phyloP scores from a whole-genome alignment of 1,140 invertebrate species.

The Ericerus pela region DNA sequence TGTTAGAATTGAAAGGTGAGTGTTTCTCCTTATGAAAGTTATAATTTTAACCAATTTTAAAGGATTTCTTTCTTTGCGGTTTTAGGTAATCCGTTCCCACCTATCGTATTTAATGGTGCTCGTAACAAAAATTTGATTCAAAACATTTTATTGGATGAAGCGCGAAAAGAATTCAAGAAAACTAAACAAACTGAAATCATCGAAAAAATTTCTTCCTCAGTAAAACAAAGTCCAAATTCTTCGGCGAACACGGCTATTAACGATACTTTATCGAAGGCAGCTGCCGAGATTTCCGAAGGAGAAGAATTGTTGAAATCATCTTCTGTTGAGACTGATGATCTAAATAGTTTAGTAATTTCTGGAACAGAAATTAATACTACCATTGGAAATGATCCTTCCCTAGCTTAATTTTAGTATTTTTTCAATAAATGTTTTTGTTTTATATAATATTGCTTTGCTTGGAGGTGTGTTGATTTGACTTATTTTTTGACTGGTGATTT shows the following conservation, averaged over 20 bases:
- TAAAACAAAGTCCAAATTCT: background rate
- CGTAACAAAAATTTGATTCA: slow-evolving; percentile 48
- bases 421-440: no score
- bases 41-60: slow-evolving; percentile 4
- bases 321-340: background rate
- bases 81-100: slow-evolving; percentile 37
- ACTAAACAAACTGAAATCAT: slow-evolving; percentile 33
- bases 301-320: slow-evolving; percentile 6
- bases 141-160: slow-evolving; percentile 53
- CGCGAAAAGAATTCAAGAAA: slow-evolving; percentile 45
- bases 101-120: slow-evolving; percentile 36
- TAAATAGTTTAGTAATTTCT: no score
- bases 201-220: background rate
- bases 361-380: no score
- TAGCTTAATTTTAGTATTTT: no score
- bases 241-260: background rate
- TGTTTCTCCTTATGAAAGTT: background rate
- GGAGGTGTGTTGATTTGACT: no score
- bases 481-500: no score
- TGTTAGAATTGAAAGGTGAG: slow-evolving; percentile 50
- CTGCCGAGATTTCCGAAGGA: background rate
- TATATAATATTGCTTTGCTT: no score
- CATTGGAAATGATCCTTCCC: no score
- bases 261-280: background rate
- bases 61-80: background rate